Evolutionary conservation across 2,888 invertebrate species (phyloP).

Genomic region (Agelastica alni): DNA sequence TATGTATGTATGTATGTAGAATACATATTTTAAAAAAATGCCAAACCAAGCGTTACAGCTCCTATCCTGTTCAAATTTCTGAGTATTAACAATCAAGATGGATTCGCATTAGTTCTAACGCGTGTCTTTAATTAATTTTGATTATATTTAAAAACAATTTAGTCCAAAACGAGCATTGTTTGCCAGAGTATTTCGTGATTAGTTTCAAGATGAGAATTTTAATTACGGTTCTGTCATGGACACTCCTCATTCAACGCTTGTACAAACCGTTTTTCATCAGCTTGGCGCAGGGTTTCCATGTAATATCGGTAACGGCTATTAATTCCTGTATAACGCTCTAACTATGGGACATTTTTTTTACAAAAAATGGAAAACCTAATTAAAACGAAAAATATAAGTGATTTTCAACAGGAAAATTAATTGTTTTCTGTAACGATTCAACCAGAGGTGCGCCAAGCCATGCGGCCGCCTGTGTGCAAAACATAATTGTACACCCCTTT

Average conservation of each 20-base stretch:
- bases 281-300: slow-evolving; percentile 1
- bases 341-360: too few species aligned
- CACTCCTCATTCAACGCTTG: slow-evolving; percentile 40
- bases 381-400: too few species aligned
- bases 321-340: not conserved
- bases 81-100: slow-evolving; percentile 21
- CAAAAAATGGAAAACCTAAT: too few species aligned
- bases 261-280: slow-evolving; percentile 17
- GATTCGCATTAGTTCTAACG: slow-evolving; percentile 35
- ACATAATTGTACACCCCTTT: too few species aligned
- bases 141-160: slow-evolving; percentile 48
- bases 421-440: too few species aligned
- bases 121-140: slow-evolving; percentile 47
- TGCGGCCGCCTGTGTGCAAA: too few species aligned
- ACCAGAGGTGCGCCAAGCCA: too few species aligned
- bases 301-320: slow-evolving; percentile 3
- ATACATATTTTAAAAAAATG: too few species aligned
- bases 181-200: slow-evolving; percentile 42
- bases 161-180: slow-evolving; percentile 36
- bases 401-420: too few species aligned
- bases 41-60: too few species aligned
- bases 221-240: slow-evolving; percentile 49
- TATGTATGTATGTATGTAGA: too few species aligned
- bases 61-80: slow-evolving; percentile 8
- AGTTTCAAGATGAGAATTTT: slow-evolving; percentile 48